A percentile compares a stretch with the other conserved stretches of the same genome.
Evolutionary conservation across 2,888 invertebrate species (phyloP).

Genomic region (Latrodectus elegans): DNA sequence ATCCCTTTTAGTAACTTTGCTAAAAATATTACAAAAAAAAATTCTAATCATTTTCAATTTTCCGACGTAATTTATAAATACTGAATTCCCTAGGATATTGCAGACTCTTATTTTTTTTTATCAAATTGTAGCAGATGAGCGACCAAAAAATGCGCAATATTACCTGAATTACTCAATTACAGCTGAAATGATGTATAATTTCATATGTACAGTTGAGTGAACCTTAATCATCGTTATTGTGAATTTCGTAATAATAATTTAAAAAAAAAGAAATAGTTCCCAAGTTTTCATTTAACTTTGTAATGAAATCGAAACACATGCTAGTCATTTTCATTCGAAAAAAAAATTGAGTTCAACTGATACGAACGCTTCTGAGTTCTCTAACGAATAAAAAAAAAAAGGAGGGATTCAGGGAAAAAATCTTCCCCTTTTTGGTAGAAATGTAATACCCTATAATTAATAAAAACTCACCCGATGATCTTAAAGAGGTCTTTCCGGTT

Average conservation of each 20-base stretch:
- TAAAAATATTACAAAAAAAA: too few relatives aligned
- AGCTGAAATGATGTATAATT: not conserved
- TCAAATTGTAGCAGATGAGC: too few relatives aligned
- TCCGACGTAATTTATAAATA: too few relatives aligned
- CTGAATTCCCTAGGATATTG: too few relatives aligned
- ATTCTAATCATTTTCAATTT: too few relatives aligned
- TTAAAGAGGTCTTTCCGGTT: slow-evolving; percentile 39
- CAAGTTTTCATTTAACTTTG: not conserved
- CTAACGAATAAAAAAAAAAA: slow-evolving; percentile 1
- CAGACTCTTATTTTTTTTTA: too few relatives aligned
- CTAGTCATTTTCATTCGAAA: slow-evolving; percentile 59
- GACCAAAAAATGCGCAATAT: too few relatives aligned
- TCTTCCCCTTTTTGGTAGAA: slow-evolving; percentile 25
- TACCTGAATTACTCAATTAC: too few relatives aligned
- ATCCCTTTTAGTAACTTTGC: too few relatives aligned
- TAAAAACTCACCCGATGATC: slow-evolving; percentile 64
- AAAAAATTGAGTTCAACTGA: slow-evolving; percentile 52
- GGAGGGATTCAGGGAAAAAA: slow-evolving; percentile 1
- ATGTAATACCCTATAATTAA: slow-evolving; percentile 68
- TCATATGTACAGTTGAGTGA: not conserved
- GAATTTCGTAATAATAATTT: not conserved
- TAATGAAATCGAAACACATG: slow-evolving; percentile 60
- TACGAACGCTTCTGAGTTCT: slow-evolving; percentile 4
- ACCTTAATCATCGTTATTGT: not conserved
- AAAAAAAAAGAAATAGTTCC: not conserved